These are phyloP conservation scores for Enchytraeus crypticus DNA, from an alignment of 2,888 invertebrate species.

Conservation along the genomic window DNA sequence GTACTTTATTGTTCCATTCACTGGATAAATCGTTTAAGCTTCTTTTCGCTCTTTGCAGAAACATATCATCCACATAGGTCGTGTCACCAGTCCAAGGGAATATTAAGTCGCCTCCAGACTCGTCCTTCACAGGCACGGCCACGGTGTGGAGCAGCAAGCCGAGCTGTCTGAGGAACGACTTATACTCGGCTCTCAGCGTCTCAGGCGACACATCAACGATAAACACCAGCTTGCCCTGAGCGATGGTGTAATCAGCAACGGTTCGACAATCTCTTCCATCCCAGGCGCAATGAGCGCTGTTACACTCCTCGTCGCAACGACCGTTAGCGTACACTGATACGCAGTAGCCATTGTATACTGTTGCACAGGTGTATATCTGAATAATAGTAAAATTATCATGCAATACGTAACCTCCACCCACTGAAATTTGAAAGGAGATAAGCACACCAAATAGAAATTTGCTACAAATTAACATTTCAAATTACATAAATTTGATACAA, in stretches of 20 bases:
- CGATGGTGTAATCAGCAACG: conserved; percentile 55
- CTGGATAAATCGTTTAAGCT: too few relatives aligned
- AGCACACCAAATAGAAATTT: too few relatives aligned
- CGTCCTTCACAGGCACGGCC: conserved; percentile 73
- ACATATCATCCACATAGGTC: too few relatives aligned
- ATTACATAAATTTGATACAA: too few relatives aligned
- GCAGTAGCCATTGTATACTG: conserved; percentile 83
- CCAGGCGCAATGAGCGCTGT: conserved; percentile 93
- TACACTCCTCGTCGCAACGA: conserved; percentile 87
- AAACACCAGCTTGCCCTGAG: conserved; percentile 72
- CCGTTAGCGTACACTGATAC: conserved; percentile 86
- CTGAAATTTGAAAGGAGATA: too few relatives aligned
- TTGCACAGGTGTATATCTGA: too few relatives aligned
- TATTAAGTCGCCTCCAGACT: conserved; percentile 76
- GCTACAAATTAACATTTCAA: too few relatives aligned
- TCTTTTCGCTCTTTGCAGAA: too few relatives aligned
- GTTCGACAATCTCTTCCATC: conserved; percentile 80
- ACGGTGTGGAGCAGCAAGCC: conserved; percentile 78
- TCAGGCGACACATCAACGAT: conserved; percentile 62
- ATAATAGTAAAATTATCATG: too few relatives aligned
- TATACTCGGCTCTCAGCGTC: conserved; percentile 48
- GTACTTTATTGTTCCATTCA: too few relatives aligned
- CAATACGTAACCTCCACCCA: too few relatives aligned
- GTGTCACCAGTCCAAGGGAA: conserved; percentile 67
- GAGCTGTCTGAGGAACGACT: conserved; percentile 67